Evolutionary conservation across 1,140 invertebrate species (phyloP).

Genomic region (Tetramorium simillimum): DNA sequence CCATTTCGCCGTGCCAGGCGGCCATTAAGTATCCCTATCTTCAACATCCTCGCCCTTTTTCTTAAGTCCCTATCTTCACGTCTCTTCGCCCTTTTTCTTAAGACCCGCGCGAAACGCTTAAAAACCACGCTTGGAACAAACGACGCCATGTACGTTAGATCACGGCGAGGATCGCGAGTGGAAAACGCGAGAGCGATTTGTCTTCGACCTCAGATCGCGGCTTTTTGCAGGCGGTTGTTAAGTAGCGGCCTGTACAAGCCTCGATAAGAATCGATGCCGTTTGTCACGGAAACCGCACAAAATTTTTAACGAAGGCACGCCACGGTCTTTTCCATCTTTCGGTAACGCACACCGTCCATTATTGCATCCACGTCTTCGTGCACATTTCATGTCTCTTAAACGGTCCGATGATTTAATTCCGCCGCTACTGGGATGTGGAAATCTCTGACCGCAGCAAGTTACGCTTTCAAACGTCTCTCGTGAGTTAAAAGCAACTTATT

Average conservation of each 20-base stretch:
- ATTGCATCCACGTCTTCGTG: slow-evolving; percentile 13
- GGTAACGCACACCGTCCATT: neutral
- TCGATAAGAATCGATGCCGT: slow-evolving; percentile 75
- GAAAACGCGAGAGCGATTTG: slow-evolving; percentile 72
- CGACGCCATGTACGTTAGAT: slow-evolving; percentile 68
- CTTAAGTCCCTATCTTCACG: slow-evolving; percentile 29
- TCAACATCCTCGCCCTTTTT: neutral
- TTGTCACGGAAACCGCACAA: slow-evolving; percentile 69
- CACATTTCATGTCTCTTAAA: slow-evolving; percentile 33
- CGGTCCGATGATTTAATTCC: slow-evolving; percentile 35
- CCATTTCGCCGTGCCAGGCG: neutral
- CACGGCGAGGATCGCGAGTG: slow-evolving; percentile 65
- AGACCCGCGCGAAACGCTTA: slow-evolving; percentile 44
- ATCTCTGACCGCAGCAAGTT: slow-evolving; percentile 28
- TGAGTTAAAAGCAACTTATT: slow-evolving; percentile 28
- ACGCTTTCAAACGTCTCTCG: slow-evolving; percentile 35
- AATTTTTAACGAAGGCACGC: slow-evolving; percentile 70
- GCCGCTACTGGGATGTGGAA: neutral
- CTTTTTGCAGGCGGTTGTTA: slow-evolving; percentile 76
- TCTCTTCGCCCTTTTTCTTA: slow-evolving; percentile 17
- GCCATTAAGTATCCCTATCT: slow-evolving; percentile 7
- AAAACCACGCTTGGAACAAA: slow-evolving; percentile 66
- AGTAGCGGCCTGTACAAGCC: slow-evolving; percentile 70
- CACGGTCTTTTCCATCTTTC: slow-evolving; percentile 10
- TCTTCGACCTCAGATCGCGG: slow-evolving; percentile 75